A percentile compares a stretch with the other conserved stretches of the same genome.
Evolutionary conservation across 2,113 vertebrate genomes (phyloP).

Genomic region (Tauraco erythrolophus): DNA sequence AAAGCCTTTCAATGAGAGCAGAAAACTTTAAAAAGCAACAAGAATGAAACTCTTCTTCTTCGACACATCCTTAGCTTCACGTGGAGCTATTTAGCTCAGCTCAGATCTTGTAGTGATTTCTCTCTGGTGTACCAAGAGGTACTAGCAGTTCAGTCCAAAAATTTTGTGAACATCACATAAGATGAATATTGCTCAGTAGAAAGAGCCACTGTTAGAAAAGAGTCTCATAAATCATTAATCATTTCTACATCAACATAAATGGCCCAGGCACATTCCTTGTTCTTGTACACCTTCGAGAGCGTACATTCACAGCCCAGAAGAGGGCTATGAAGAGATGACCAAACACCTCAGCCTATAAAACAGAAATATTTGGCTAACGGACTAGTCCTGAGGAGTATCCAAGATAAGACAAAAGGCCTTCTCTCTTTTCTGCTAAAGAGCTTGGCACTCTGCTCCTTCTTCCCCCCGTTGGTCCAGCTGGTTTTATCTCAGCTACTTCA

Average conservation of each 20-base stretch:
- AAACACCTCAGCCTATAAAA: not conserved
- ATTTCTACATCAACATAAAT: not conserved
- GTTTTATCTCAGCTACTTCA: not conserved
- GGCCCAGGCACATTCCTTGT: not conserved
- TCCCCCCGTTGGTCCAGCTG: not conserved
- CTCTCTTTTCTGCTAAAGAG: not conserved
- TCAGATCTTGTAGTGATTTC: not conserved
- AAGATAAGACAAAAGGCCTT: not conserved
- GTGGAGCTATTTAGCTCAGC: not conserved
- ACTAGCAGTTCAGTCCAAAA: not conserved
- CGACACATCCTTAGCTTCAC: not conserved
- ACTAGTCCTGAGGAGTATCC: not conserved
- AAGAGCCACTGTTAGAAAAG: not conserved
- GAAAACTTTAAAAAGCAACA: not conserved
- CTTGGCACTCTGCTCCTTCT: not conserved
- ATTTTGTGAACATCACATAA: fast-evolving
- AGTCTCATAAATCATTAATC: not conserved
- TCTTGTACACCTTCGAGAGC: not conserved
- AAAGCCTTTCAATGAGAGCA: not conserved
- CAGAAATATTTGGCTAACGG: not conserved
- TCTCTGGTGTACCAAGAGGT: not conserved
- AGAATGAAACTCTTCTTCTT: not conserved
- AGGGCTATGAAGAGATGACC: not conserved
- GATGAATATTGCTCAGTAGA: not conserved
- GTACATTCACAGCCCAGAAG: not conserved